phyloP scores from a whole-genome alignment of 2,888 invertebrate genomes.

The Andrena flavipes region DNA sequence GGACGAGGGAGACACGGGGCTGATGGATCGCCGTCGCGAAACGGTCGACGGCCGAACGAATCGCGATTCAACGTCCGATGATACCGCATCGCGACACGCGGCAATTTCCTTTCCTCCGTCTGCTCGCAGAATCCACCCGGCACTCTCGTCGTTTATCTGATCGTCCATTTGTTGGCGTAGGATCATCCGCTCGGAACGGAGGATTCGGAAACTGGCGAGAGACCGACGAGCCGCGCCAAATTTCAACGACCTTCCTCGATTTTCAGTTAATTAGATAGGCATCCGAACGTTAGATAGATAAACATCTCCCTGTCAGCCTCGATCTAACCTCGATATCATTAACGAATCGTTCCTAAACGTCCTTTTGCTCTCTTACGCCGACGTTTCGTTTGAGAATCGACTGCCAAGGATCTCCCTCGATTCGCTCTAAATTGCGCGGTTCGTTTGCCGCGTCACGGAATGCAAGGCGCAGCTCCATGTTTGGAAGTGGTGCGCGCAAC shows the following conservation, averaged over 20 bases:
- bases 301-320: background rate
- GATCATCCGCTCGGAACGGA: no score
- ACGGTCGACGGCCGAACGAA: slow-evolving; percentile 46
- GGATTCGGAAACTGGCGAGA: no score
- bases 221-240: no score
- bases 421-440: background rate
- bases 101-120: slow-evolving; percentile 2
- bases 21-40: slow-evolving; percentile 61
- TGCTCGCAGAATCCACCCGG: no score
- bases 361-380: background rate
- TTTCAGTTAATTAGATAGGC: no score
- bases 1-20: slow-evolving; percentile 42
- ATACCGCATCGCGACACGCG: slow-evolving; percentile 22
- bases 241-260: no score
- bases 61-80: slow-evolving; percentile 56
- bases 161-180: no score
- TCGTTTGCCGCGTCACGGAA: background rate
- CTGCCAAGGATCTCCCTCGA: background rate
- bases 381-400: background rate
- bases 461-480: slow-evolving; percentile 24
- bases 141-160: no score
- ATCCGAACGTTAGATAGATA: no score
- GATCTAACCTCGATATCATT: background rate
- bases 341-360: background rate
- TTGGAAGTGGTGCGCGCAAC: slow-evolving; percentile 8